Conservation (phyloP, 2,113 vertebrate genomes). For the Chrysemys picta region DNA sequence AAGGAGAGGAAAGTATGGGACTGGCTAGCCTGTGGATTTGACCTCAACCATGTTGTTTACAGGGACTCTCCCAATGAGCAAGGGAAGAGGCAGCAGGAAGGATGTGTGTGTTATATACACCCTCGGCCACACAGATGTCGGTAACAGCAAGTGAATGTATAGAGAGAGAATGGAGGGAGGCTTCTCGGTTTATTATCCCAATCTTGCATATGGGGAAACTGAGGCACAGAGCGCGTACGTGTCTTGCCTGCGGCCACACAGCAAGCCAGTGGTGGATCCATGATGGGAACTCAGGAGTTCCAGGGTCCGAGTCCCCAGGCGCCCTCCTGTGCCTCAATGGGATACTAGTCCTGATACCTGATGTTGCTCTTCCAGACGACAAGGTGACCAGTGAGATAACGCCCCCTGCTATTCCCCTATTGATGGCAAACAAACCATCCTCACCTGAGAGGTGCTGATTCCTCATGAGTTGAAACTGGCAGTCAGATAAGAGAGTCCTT, state of each 20-base stretch:
- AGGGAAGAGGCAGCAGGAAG: neutral
- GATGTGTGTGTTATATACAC: neutral
- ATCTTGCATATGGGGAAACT: neutral
- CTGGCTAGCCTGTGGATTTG: neutral
- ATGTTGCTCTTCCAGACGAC: slow-evolving; percentile 25
- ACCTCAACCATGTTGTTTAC: neutral
- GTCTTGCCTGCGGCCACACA: neutral
- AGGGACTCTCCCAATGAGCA: neutral
- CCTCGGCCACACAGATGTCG: neutral
- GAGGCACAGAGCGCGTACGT: neutral
- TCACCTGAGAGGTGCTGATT: slow-evolving; percentile 63
- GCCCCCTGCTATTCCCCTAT: neutral
- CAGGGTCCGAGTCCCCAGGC: neutral
- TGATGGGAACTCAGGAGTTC: neutral
- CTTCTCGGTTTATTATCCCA: neutral
- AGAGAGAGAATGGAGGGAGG: neutral
- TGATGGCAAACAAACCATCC: slow-evolving; percentile 18
- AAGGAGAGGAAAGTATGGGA: neutral
- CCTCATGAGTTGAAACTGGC: neutral
- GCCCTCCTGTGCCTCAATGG: neutral
- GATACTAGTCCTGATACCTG: rapidly evolving
- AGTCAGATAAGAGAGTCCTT: slow-evolving; percentile 41
- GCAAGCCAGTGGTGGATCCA: neutral
- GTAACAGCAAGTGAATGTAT: neutral
- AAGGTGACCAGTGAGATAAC: slow-evolving; percentile 33